phyloP scores from a whole-genome alignment of 2,797 vertebrate species.

The Falco rusticolus region DNA sequence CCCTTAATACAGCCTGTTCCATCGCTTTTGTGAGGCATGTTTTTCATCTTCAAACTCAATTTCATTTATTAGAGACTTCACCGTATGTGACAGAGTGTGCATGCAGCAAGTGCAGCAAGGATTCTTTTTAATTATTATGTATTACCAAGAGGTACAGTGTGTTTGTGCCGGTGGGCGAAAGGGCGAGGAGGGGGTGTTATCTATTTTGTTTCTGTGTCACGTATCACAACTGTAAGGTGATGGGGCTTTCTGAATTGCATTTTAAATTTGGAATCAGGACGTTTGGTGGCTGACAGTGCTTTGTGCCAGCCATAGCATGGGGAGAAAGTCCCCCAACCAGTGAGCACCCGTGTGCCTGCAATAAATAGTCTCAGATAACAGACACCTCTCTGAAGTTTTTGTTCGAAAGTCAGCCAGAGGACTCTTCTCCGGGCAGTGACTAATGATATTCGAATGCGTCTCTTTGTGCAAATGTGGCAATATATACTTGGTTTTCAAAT shows the following conservation, averaged over 20 bases:
- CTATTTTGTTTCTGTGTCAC: neutral
- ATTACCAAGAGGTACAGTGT: neutral
- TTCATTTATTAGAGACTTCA: conserved; percentile 48
- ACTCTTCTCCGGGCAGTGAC: conserved; percentile 41
- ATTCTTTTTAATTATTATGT: conserved; percentile 16
- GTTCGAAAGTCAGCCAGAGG: conserved; percentile 69
- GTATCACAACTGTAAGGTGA: neutral
- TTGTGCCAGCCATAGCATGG: accelerated
- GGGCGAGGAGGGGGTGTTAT: neutral
- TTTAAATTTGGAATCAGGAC: neutral
- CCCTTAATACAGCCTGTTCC: conserved; percentile 45
- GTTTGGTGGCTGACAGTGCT: neutral
- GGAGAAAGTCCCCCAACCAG: neutral
- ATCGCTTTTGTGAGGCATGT: conserved; percentile 28
- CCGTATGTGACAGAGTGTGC: conserved; percentile 4
- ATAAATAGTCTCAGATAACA: conserved; percentile 68
- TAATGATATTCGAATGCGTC: conserved; percentile 27
- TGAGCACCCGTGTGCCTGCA: neutral
- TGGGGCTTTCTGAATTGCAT: neutral
- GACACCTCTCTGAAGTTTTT: conserved; percentile 51
- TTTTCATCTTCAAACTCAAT: conserved; percentile 63
- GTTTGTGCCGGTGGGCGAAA: neutral
- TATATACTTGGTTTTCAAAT: neutral
- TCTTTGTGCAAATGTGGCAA: neutral
- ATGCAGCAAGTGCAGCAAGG: conserved; percentile 23